Conservation (phyloP, 2,888 invertebrate genomes). For the Flabesymbios commensalis region DNA sequence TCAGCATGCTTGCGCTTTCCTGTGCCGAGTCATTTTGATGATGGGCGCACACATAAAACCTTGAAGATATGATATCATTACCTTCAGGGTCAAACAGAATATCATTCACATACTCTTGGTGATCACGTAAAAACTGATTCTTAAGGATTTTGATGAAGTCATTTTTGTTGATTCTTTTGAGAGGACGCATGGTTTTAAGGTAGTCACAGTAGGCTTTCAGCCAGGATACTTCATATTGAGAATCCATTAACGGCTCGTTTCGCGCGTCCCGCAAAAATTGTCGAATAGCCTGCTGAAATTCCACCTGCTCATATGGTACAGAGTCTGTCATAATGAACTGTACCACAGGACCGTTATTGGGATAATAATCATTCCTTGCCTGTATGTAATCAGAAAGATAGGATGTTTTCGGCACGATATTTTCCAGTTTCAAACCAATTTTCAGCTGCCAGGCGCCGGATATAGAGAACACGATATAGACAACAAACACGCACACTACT, state of each 20-base stretch:
- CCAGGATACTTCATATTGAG: conserved; percentile 20
- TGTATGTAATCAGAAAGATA: conserved; percentile 36
- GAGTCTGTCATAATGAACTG: conserved; percentile 31
- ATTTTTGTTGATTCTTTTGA: background rate
- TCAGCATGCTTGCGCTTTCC: conserved; percentile 42
- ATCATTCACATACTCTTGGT: conserved; percentile 15
- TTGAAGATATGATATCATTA: conserved; percentile 74
- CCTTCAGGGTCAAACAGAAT: conserved; percentile 23
- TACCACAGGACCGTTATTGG: conserved; percentile 26
- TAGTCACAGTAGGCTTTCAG: conserved; percentile 13
- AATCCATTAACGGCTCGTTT: background rate
- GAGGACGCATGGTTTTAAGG: background rate
- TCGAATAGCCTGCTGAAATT: background rate
- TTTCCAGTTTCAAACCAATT: conserved; percentile 42
- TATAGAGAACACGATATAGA: conserved; percentile 40
- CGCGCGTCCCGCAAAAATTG: conserved; percentile 6
- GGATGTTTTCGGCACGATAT: conserved; percentile 42
- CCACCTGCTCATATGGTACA: conserved; percentile 19
- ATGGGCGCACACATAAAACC: conserved; percentile 85
- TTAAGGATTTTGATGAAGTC: conserved; percentile 11
- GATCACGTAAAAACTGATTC: conserved; percentile 8
- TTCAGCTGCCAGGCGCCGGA: conserved; percentile 40
- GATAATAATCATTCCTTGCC: conserved; percentile 28
- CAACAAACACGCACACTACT: conserved; percentile 36
- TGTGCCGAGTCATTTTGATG: conserved; percentile 78